Conservation (phyloP, 2,888 invertebrate genomes). For the Pycnomerus fuliginosus region DNA sequence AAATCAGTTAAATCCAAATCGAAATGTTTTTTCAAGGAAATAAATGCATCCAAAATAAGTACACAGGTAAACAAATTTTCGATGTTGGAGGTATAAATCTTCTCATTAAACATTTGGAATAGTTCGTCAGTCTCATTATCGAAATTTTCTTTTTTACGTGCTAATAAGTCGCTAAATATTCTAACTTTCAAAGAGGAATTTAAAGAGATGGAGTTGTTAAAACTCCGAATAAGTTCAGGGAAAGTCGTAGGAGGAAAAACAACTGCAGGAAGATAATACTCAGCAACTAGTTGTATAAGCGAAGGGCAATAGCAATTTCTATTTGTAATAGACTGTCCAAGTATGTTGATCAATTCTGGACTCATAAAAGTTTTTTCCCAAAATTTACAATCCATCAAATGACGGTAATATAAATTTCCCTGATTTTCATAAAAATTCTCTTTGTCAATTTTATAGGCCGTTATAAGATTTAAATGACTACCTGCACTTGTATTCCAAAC, state of each 20-base stretch:
- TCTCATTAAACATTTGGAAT: constrained; percentile 4
- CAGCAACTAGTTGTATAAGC: background rate
- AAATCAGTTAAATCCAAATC: constrained; percentile 8
- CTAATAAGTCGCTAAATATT: constrained; percentile 2
- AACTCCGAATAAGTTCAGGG: background rate
- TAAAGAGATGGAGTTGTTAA: constrained; percentile 5
- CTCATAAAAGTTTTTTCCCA: constrained; percentile 18
- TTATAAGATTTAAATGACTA: constrained; percentile 20
- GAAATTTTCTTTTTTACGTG: background rate
- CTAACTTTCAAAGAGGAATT: constrained; percentile 11
- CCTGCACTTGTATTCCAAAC: constrained; percentile 28
- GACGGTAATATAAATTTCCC: constrained; percentile 27
- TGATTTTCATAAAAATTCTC: constrained; percentile 25
- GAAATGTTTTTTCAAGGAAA: constrained; percentile 1
- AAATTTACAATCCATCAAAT: constrained; percentile 16
- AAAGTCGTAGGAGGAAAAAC: background rate
- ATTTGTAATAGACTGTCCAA: background rate
- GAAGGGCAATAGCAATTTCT: constrained; percentile 1
- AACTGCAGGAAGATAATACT: constrained; percentile 2
- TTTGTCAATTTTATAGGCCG: constrained; percentile 29
- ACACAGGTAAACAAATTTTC: constrained; percentile 11
- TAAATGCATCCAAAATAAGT: constrained; percentile 9
- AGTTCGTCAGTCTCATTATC: constrained; percentile 1
- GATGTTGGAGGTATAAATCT: background rate
- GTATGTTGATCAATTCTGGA: background rate